Percentiles rank a stretch among this genome's conserved stretches.
Conservation (phyloP, 2,113 vertebrate species). For the Leucosticte australis region DNA sequence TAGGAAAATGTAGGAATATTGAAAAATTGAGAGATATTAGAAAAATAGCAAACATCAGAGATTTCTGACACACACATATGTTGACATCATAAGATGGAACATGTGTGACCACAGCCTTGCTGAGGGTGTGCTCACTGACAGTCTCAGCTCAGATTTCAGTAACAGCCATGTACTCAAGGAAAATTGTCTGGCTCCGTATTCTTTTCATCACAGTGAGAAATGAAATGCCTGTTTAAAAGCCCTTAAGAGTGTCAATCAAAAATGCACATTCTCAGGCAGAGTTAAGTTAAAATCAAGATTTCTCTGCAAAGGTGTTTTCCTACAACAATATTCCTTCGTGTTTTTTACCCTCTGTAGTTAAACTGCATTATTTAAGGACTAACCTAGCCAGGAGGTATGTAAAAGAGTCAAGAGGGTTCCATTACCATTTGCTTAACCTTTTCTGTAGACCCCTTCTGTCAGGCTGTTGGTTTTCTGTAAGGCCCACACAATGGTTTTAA, state of each 20-base stretch:
- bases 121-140: not conserved
- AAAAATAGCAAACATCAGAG: not conserved
- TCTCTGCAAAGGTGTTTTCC: not conserved
- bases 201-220: not conserved
- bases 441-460: not conserved
- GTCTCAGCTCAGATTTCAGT: not conserved
- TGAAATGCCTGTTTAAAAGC: not conserved
- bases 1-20: not conserved
- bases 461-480: not conserved
- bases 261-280: not conserved
- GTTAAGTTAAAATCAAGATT: not conserved
- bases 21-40: not conserved
- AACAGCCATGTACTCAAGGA: not conserved
- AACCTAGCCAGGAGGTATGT: not conserved
- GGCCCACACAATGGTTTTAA: not conserved
- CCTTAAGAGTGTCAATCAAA: not conserved
- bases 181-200: not conserved
- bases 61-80: not conserved
- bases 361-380: not conserved
- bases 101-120: not conserved
- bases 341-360: not conserved
- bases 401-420: not conserved
- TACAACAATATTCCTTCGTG: accelerated
- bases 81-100: not conserved
- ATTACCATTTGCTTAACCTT: not conserved